These are phyloP conservation scores for Mystacornis crossleyi DNA, from an alignment of 2,113 vertebrate genomes.

Conservation along the genomic window DNA sequence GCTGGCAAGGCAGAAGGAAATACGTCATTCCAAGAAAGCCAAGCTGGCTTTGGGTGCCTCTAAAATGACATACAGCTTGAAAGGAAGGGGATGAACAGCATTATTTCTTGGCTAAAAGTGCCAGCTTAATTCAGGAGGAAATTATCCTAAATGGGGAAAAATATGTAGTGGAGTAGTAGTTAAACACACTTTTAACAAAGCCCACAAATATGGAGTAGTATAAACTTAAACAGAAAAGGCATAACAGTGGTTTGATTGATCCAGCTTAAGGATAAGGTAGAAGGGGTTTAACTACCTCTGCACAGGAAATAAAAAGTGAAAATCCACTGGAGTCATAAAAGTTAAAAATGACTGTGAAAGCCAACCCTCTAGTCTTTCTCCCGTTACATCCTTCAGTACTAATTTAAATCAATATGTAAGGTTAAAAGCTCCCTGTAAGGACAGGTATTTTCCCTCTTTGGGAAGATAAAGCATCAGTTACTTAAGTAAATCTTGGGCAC, in stretches of 20 bases:
- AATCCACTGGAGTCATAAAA: not conserved
- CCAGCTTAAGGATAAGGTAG: not conserved
- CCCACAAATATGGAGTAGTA: not conserved
- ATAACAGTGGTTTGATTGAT: not conserved
- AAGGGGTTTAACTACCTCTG: not conserved
- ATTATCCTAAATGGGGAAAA: not conserved
- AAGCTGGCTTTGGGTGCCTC: not conserved
- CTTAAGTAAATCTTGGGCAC: not conserved
- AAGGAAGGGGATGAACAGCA: not conserved
- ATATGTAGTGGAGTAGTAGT: accelerated
- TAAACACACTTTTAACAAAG: not conserved
- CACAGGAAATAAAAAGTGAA: not conserved
- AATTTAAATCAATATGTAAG: not conserved
- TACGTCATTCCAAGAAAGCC: not conserved
- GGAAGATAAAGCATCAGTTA: not conserved
- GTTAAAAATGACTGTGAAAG: not conserved
- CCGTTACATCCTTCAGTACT: not conserved
- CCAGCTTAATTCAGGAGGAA: not conserved
- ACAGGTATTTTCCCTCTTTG: not conserved
- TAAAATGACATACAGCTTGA: not conserved
- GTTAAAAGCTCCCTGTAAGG: not conserved
- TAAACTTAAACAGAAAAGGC: not conserved
- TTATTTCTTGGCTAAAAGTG: not conserved
- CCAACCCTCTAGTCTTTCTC: not conserved
- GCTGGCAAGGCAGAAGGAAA: not conserved